Evolutionary conservation across 2,888 invertebrate species (phyloP).

Genomic region (Pemphredon lugubris): DNA sequence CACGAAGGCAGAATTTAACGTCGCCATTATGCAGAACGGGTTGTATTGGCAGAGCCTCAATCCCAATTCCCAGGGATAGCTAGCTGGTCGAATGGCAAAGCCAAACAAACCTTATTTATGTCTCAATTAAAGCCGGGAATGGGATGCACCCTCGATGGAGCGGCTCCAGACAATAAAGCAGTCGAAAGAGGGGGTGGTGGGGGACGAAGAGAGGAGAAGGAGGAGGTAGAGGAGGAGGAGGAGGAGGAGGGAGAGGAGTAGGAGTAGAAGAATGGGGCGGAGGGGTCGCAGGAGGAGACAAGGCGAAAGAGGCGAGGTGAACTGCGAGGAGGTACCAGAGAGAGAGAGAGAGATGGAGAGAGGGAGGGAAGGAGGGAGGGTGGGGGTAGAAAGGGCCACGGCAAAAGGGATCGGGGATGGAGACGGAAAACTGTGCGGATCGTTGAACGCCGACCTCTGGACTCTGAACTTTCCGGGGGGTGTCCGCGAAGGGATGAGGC

Average conservation of each 20-base stretch:
- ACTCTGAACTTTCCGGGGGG: slow-evolving; percentile 70
- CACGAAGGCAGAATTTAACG: slow-evolving; percentile 75
- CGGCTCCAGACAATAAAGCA: slow-evolving; percentile 81
- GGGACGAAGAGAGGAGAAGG: slow-evolving; percentile 32
- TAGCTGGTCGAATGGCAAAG: slow-evolving; percentile 79
- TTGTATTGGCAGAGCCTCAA: slow-evolving; percentile 79
- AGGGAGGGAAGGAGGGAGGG: slow-evolving; percentile 33
- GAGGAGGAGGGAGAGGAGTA: slow-evolving; percentile 30
- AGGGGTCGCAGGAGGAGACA: slow-evolving; percentile 4
- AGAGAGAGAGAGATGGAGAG: slow-evolving; percentile 24
- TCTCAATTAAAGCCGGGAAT: slow-evolving; percentile 81
- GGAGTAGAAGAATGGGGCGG: slow-evolving; percentile 42
- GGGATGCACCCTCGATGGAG: slow-evolving; percentile 82
- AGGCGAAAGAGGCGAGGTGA: slow-evolving; percentile 29
- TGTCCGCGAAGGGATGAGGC: slow-evolving; percentile 11
- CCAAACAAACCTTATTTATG: slow-evolving; percentile 82
- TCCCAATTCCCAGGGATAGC: slow-evolving; percentile 79
- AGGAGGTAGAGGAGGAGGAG: slow-evolving; percentile 29
- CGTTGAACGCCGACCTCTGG: slow-evolving; percentile 81
- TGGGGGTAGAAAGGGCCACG: slow-evolving; percentile 41
- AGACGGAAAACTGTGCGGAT: slow-evolving; percentile 78
- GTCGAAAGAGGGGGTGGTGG: slow-evolving; percentile 67
- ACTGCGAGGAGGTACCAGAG: too few species aligned
- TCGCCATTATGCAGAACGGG: slow-evolving; percentile 79
- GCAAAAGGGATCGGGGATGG: slow-evolving; percentile 74